These are phyloP conservation scores for Pimpla rufipes DNA, from an alignment of 2,888 invertebrate species.

Conservation along the genomic window DNA sequence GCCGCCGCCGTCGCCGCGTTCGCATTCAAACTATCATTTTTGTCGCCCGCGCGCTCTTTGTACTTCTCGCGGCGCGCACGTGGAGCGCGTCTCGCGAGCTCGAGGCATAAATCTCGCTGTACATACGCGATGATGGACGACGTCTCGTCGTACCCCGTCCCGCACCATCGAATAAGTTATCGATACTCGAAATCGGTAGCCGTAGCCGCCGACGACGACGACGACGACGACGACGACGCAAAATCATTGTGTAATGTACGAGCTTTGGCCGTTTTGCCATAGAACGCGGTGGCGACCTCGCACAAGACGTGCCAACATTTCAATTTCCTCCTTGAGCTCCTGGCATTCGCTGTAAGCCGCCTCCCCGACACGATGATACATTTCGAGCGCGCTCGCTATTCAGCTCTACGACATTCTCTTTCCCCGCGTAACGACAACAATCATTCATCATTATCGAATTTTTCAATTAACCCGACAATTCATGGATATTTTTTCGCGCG, in stretches of 20 bases:
- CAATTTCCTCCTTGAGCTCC: constrained; percentile 78
- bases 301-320: constrained; percentile 80
- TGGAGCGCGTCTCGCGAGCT: too few species aligned
- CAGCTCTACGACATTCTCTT: too few species aligned
- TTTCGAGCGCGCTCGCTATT: too few species aligned
- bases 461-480: too few species aligned
- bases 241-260: constrained; percentile 58
- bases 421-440: too few species aligned
- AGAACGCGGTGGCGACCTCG: constrained; percentile 34
- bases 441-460: too few species aligned
- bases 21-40: constrained; percentile 59
- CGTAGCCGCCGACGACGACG: constrained; percentile 24
- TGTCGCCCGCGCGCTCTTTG: constrained; percentile 53
- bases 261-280: constrained; percentile 26
- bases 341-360: constrained; percentile 22
- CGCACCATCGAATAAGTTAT: constrained; percentile 65
- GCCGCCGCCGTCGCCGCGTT: constrained; percentile 11
- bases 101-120: constrained; percentile 58
- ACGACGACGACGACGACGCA: constrained; percentile 19
- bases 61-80: constrained; percentile 60
- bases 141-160: constrained; percentile 46
- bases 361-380: constrained; percentile 76
- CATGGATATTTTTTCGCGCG: too few species aligned
- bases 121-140: constrained; percentile 51
- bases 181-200: constrained; percentile 64